Base-by-base conservation (phyloP, 2,113 vertebrate genomes). In the Hippocampus mohnikei region DNA sequence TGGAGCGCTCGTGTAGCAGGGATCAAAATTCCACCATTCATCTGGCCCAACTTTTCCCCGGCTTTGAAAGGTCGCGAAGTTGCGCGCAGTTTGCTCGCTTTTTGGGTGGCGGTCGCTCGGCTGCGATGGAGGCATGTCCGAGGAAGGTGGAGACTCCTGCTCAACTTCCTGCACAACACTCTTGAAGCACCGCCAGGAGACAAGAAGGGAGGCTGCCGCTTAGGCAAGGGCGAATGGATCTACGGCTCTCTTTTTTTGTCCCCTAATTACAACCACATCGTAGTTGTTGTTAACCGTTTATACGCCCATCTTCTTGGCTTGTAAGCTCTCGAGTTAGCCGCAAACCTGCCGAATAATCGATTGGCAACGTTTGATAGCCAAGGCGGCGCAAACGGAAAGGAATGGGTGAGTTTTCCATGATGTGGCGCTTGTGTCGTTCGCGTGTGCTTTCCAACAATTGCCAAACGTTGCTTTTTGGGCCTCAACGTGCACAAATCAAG, bases 121-220 rank as follows among this genome's bases (percentile, higher is more conserved):
- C 29, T 23, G 48, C 11, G 18, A 63, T 11, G 66, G 74, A 88
- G 88, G 65, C 85, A 77, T 84, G 86, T 88, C 90, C 87, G 88
- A 90, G 91, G 88, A 93, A 93, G 92, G 91, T 91, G 92, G 92
- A 88, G 91, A 92, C 91, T 92, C 89, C 85, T 81, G 88, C 59
- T 74, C 12, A 92, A 92, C 91, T 91, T 92, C 90, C 91, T 92
- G 90, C 85, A 86, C 78, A 62, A 55, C 81, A 81, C 85, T 88
- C 85, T 77, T 72, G 72, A 69, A 77, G 77, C 85, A 68, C 41
- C 69, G 61, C 74, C 58, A 25, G 68, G 66, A 60, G 48, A 65
- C 41, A 79, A 21, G 52, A 69, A 50, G 75, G 75, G 65, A 69
- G 62, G 60, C 72, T 64, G 76, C 64, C 65, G 65, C 73, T 69